Evolutionary conservation across 2,113 vertebrate species (phyloP).

Genomic region (Chionomys nivalis): DNA sequence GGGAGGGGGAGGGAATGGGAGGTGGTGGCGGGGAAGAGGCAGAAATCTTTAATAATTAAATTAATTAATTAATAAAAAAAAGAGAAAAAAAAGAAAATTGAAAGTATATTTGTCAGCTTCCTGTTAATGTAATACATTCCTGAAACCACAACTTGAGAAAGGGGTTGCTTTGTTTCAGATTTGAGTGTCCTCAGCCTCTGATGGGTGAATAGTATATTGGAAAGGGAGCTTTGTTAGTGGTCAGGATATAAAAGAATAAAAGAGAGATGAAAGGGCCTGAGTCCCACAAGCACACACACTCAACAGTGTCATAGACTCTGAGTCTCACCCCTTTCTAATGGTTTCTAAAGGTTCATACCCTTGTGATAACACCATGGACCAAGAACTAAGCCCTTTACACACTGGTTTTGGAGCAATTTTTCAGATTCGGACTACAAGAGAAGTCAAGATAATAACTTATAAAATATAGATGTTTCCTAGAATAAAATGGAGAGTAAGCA

Average conservation of each 20-base stretch:
- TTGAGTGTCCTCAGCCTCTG: background rate
- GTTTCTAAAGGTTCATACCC: background rate
- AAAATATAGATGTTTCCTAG: background rate
- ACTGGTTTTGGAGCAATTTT: background rate
- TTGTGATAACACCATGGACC: background rate
- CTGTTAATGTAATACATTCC: background rate
- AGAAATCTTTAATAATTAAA: too few species aligned
- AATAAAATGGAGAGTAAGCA: background rate
- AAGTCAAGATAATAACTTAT: background rate
- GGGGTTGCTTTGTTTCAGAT: background rate
- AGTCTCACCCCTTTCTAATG: background rate
- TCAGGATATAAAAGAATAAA: background rate
- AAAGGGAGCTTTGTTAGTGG: background rate
- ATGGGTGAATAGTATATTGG: background rate
- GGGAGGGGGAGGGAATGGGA: too few species aligned
- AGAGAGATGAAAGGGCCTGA: background rate
- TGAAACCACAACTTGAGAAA: background rate
- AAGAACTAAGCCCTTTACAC: background rate
- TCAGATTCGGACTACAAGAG: background rate
- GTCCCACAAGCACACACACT: too few species aligned
- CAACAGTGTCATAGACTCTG: too few species aligned
- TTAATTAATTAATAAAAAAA: too few species aligned
- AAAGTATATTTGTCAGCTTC: background rate
- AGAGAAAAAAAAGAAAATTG: too few species aligned
- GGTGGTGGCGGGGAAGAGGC: too few species aligned